phyloP scores from a whole-genome alignment of 1,140 invertebrate genomes.

The Diabrotica undecimpunctata region DNA sequence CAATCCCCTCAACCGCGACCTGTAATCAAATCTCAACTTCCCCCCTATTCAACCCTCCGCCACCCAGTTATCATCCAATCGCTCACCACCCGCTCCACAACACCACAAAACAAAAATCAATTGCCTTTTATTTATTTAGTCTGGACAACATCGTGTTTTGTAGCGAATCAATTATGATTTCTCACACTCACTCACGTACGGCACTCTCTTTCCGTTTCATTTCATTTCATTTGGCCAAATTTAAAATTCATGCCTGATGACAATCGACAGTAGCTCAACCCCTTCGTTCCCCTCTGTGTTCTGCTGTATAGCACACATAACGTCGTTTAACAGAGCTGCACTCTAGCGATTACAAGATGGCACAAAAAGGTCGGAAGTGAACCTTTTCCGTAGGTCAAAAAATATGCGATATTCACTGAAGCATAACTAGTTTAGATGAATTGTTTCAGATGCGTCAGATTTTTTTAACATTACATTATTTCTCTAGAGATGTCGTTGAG shows the following conservation, averaged over 20 bases:
- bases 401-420: too few species aligned
- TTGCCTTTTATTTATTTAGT: conserved; percentile 3
- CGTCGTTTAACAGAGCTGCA: background rate
- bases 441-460: too few species aligned
- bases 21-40: background rate
- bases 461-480: too few species aligned
- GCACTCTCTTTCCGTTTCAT: background rate
- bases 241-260: conserved; percentile 2
- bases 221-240: conserved; percentile 2
- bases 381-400: too few species aligned
- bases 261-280: background rate
- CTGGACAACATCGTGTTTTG: background rate
- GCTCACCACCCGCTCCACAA: background rate
- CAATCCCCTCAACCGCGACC: background rate
- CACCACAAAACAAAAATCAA: conserved; percentile 2
- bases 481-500: too few species aligned
- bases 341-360: too few species aligned
- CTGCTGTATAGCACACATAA: background rate
- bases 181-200: too few species aligned
- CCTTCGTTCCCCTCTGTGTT: background rate
- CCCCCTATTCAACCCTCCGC: background rate
- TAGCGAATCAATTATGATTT: too few species aligned
- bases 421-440: too few species aligned
- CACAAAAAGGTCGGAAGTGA: too few species aligned
- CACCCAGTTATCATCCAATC: too few species aligned